A percentile compares a stretch with the other conserved stretches of the same genome.
phyloP scores from a whole-genome alignment of 1,140 invertebrate species.

The Macrocentrus cingulum region DNA sequence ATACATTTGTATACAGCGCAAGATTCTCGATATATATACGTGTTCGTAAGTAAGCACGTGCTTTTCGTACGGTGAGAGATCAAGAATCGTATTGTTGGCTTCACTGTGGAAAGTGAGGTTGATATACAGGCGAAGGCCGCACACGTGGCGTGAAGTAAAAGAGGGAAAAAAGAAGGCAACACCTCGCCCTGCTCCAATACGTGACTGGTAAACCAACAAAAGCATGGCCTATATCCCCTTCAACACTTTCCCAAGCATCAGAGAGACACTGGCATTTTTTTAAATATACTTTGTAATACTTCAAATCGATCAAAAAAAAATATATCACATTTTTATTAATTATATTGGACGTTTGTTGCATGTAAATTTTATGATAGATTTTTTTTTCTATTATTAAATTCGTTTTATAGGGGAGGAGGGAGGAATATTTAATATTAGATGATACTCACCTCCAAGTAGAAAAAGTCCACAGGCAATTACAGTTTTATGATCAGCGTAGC shows the following conservation, averaged over 20 bases:
- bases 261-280: slow-evolving; percentile 19
- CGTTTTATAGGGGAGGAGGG: too few relatives aligned
- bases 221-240: slow-evolving; percentile 22
- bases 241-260: slow-evolving; percentile 19
- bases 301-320: too few relatives aligned
- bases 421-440: too few relatives aligned
- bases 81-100: slow-evolving; percentile 35
- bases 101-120: slow-evolving; percentile 28
- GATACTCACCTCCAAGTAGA: slow-evolving; percentile 64
- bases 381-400: too few relatives aligned
- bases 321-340: too few relatives aligned
- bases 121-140: slow-evolving; percentile 28
- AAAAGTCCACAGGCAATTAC: slow-evolving; percentile 67
- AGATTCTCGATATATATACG: neutral
- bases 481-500: slow-evolving; percentile 66
- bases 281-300: slow-evolving; percentile 8
- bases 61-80: slow-evolving; percentile 21
- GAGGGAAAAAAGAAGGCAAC: neutral
- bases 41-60: slow-evolving; percentile 16
- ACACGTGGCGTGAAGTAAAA: neutral
- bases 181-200: slow-evolving; percentile 26
- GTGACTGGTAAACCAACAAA: slow-evolving; percentile 34
- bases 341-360: too few relatives aligned
- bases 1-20: slow-evolving; percentile 13
- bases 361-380: too few relatives aligned